phyloP scores from a whole-genome alignment of 2,113 vertebrate species.

The Verasper variegatus region DNA sequence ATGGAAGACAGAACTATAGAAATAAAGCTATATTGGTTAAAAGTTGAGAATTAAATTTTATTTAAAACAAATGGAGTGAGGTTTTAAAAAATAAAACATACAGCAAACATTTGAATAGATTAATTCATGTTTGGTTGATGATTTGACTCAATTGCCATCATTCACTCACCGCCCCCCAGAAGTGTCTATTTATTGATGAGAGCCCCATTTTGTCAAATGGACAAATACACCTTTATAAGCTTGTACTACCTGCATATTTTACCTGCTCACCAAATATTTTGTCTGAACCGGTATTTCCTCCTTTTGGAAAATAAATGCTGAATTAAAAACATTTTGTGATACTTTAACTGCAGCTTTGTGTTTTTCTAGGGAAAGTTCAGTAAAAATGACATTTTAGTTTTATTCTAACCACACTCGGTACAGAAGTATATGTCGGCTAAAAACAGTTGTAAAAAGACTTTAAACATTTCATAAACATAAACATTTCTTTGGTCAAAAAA shows the following conservation, averaged over 20 bases:
- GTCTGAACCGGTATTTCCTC: conserved; percentile 94
- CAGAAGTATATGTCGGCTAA: background rate
- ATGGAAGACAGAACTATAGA: conserved; percentile 80
- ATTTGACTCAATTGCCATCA: conserved; percentile 77
- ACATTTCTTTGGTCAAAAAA: background rate
- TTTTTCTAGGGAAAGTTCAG: background rate
- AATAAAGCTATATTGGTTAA: conserved; percentile 84
- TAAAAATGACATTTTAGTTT: background rate
- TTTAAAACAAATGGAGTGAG: conserved; percentile 79
- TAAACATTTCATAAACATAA: too few relatives aligned
- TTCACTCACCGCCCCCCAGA: conserved; percentile 76
- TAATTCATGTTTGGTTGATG: conserved; percentile 60
- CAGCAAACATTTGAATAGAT: conserved; percentile 79
- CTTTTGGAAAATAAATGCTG: conserved; percentile 92
- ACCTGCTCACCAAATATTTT: conserved; percentile 89
- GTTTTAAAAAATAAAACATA: conserved; percentile 43
- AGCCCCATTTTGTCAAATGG: conserved; percentile 92
- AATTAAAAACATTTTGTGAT: conserved; percentile 76
- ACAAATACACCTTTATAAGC: conserved; percentile 89
- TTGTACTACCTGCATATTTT: conserved; percentile 93
- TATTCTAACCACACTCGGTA: background rate
- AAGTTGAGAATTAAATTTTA: conserved; percentile 76
- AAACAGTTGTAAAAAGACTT: background rate
- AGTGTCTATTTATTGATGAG: conserved; percentile 93
- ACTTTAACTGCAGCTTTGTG: conserved; percentile 16